Base-by-base conservation (phyloP, 92 coral and sea anemone species). In the Epizoanthus ramosus region DNA sequence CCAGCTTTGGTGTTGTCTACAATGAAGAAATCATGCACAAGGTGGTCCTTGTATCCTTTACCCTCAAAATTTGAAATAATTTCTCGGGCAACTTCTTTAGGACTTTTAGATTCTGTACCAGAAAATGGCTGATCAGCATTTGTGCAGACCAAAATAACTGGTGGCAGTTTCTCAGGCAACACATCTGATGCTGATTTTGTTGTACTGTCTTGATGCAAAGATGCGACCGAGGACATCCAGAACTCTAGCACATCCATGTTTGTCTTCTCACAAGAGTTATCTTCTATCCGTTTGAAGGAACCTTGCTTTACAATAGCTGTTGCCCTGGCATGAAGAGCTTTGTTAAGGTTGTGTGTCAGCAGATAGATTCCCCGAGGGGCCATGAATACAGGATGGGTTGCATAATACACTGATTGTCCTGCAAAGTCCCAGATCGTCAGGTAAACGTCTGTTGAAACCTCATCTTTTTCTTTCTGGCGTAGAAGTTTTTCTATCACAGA, bases 71-170 rank as follows among this genome's bases (percentile, higher is more conserved):
- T 58, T 16, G 19, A 33, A 10, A 87, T 59, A 8, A 87, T 79
- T 25, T 86, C 75, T 28, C 75, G 70, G 6, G 89, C 83, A 4
- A 85, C 68, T 10, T 86, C 18, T 14, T 24, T 10, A n/a, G n/a
- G n/a, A n/a, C n/a, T n/a, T n/a, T n/a, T n/a, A 28, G 89, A 39
- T 21, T 79, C 81, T 52, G 61, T 73, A 22, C 61, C 63, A 9
- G 18, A 7, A 41, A 60, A 70, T 5, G 91, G 89, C 23, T 67
- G 52, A 72, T 92, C 96, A 12, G 83, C 86, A 69, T 85, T 88
- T 18, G 96, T 92, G 61, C 87, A 87, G 25, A 90, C 93, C 25
- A 92, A 35, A 21, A 90, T 64, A 6, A 87, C 89, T 31, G 81
- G 56, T 9, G 90, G 90, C 13, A 72, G 6, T 17, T 12, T 81